These are phyloP conservation scores for Ellobius talpinus DNA, from an alignment of 2,113 vertebrate species.

Conservation along the genomic window DNA sequence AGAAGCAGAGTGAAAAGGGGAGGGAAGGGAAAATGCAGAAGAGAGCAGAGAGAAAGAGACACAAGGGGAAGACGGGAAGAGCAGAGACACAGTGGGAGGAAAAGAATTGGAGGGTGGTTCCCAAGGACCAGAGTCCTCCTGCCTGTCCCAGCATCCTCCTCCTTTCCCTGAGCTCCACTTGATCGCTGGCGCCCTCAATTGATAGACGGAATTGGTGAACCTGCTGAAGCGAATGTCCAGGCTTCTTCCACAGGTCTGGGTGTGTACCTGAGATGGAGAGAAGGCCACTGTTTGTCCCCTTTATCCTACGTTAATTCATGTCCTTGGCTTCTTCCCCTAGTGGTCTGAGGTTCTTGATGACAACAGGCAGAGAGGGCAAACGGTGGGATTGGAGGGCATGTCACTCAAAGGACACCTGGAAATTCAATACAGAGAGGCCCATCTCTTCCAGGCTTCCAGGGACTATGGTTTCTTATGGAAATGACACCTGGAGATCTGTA, in stretches of 20 bases:
- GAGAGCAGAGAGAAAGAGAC: neutral
- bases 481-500: neutral
- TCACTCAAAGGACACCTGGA: neutral
- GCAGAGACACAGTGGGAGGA: neutral
- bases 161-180: neutral
- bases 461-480: neutral
- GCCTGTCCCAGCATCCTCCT: neutral
- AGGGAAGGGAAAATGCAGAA: neutral
- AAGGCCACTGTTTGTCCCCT: neutral
- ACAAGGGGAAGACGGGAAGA: neutral
- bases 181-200: neutral
- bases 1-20: neutral
- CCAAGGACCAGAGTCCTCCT: neutral
- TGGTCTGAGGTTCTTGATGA: neutral
- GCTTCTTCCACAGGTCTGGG: too few species aligned
- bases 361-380: neutral
- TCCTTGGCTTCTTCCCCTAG: neutral
- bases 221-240: neutral
- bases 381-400: neutral
- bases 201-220: neutral
- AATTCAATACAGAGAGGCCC: neutral
- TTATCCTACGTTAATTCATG: neutral
- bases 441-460: neutral
- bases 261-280: neutral
- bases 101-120: neutral